Conservation (phyloP, 2,797 vertebrate genomes). For the Enteromius mattozi region DNA sequence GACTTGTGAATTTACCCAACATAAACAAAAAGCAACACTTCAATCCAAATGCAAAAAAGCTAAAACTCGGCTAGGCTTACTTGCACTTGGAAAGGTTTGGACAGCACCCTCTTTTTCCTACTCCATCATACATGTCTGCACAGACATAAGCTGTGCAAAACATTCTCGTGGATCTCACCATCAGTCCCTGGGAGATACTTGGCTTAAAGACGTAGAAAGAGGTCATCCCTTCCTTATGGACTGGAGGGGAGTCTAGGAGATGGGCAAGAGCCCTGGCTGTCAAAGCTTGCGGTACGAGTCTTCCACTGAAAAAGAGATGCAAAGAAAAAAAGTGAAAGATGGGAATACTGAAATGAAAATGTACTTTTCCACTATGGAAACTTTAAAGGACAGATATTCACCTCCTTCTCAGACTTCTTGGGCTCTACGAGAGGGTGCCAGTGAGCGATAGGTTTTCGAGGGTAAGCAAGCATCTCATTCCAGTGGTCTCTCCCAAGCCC, state of each 20-base stretch:
- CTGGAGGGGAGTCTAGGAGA: slow-evolving; percentile 83
- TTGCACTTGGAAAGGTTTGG: slow-evolving; percentile 32
- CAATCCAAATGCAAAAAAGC: background rate
- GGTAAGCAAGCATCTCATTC: slow-evolving; percentile 89
- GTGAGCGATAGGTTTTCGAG: slow-evolving; percentile 87
- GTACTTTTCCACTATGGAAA: slow-evolving; percentile 15
- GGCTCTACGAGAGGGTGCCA: slow-evolving; percentile 86
- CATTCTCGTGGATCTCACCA: slow-evolving; percentile 26
- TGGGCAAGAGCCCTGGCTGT: slow-evolving; percentile 86
- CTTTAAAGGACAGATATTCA: slow-evolving; percentile 50
- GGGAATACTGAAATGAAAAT: background rate
- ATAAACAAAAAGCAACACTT: slow-evolving; percentile 15
- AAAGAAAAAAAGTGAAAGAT: background rate
- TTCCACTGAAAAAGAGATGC: slow-evolving; percentile 77
- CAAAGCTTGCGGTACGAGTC: slow-evolving; percentile 83
- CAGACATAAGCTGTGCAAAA: slow-evolving; percentile 37
- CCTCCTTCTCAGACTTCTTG: slow-evolving; percentile 88
- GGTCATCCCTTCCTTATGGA: slow-evolving; percentile 68
- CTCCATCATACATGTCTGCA: slow-evolving; percentile 18
- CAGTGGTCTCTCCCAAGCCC: slow-evolving; percentile 87
- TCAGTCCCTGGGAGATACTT: slow-evolving; percentile 30
- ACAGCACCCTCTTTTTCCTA: slow-evolving; percentile 13
- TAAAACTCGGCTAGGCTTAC: slow-evolving; percentile 28
- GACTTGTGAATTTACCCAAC: slow-evolving; percentile 2
- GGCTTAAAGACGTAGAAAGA: slow-evolving; percentile 30